phyloP scores from a whole-genome alignment of 2,888 invertebrate species.

The Macropis europaea region DNA sequence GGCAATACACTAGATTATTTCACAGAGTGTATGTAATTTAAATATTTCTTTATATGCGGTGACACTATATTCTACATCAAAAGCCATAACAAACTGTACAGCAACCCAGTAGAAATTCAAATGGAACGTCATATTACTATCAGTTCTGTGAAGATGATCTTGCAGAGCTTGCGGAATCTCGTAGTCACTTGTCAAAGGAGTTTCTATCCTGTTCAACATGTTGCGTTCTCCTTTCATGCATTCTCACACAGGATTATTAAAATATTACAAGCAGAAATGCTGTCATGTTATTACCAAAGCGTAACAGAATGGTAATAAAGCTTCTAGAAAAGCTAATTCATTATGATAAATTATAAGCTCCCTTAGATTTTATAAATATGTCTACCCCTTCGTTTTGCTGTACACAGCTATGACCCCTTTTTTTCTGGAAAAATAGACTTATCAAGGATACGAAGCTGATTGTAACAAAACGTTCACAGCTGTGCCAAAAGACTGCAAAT shows the following conservation, averaged over 20 bases:
- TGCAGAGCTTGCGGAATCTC: conserved; percentile 10
- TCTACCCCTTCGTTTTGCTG: too few species aligned
- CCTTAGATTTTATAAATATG: too few species aligned
- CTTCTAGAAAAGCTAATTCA: background rate
- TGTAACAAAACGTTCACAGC: background rate
- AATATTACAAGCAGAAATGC: background rate
- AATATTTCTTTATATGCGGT: too few species aligned
- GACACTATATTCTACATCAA: too few species aligned
- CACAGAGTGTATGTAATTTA: too few species aligned
- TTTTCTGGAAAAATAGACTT: too few species aligned
- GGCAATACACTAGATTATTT: too few species aligned
- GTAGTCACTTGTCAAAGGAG: conserved; percentile 9
- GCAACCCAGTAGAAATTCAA: too few species aligned
- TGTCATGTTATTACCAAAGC: background rate
- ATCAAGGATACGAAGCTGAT: background rate
- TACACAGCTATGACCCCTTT: too few species aligned
- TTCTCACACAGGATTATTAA: background rate
- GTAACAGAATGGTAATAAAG: background rate
- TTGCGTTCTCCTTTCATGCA: background rate
- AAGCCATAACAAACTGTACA: too few species aligned
- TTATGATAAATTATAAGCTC: too few species aligned
- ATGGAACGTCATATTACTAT: too few species aligned
- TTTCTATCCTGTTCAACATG: background rate
- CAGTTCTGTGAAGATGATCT: background rate
- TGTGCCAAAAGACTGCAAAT: conserved; percentile 2